Evolutionary conservation across 2,797 vertebrate species (phyloP), one percentile per base, ranked within the genome.

Genomic region (Silurus lanzhouensis): DNA sequence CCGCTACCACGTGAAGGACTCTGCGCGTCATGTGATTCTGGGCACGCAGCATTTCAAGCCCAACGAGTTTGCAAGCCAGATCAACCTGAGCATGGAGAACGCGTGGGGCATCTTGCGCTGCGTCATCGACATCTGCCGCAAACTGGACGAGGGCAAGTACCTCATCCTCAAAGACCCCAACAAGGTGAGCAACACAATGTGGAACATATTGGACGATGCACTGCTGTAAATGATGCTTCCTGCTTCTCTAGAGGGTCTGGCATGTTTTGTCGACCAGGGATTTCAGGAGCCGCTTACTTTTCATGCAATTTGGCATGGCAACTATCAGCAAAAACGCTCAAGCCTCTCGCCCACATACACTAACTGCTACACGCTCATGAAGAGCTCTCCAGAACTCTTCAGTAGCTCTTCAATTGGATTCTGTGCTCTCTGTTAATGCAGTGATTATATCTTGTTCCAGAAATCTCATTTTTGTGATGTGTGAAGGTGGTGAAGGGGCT

Each of bases 91-190:
- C 84, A 98, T 99, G 93, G 98, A 99, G 94, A 99, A 99, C 0
- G 98, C 97, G 86, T 99, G 98, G 98, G 98, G 98, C 55, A 99
- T 99, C 93, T 94, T 99, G 81, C 96, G 98, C 61, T 99, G 98
- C 0, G 98, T 99, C 92, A 97, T 99, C 5, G 98, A 99, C 89
- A 99, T 98, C 94, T 99, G 98, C 94, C 98, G 97, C 95, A 98
- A 97, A 89, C 96, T 99, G 93, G 98, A 99, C 13, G 98, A 99
- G 95, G 98, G 98, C 83, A 99, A 99, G 89, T 99, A 99, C 94
- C 97, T 99, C 89, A 99, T 99, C 94, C 96, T 99, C 80, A 99
- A 99, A 92, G 98, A 99, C 92, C 98, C 98, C 90, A 99, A 99
- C 95, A 99, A 99, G 96, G 96, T 95, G 89, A 94, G 93, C 0